Base-by-base conservation (phyloP, 2,797 vertebrate genomes). In the Acropternis orthonyx region DNA sequence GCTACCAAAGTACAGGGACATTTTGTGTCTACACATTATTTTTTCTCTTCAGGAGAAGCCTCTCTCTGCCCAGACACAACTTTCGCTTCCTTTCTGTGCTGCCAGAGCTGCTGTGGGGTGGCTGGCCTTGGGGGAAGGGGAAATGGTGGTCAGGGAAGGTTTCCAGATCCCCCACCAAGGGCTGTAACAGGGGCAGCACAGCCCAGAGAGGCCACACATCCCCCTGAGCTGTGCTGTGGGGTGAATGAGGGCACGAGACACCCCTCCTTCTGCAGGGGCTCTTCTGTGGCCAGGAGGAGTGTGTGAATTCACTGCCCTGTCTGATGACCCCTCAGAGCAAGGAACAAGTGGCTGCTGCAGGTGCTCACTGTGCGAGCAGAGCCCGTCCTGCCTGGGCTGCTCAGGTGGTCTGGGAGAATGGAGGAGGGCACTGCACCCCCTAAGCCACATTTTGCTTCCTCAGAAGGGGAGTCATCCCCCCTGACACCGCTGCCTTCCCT, bases 261-360 rank as follows among this genome's bases (percentile, higher is more conserved):
- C 3, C 3, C 12, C 9, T 59, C 12, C 9, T 59, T 39, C 54
- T 75, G 69, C 32, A 61, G 34, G 36, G 23, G 9, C 32, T 46
- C 27, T 13, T 4, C 55, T n/a, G 7, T 0, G 0, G 2, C 49
- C 0, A 0, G 36, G 41, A 39, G n/a, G n/a, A n/a, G 62, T 0
- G 4, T 5, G 24, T 0, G 3, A 56, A 43, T 6, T 4, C 22
- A 0, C 14, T 11, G 66, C n/a, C 41, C 5, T 4, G 23, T 7
- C 21, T 3, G 15, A 6, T 9, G 5, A 0, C 1, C 52, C 13
- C 0, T 26, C 37, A 6, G 1, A 6, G 56, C 4, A 4, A 49
- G 43, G 14, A 32, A 41, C 1, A 0, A 1, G 6, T 2, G 49
- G 28, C 49, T 18, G 78, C 36, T 9, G 22, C 0, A 0, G 36